phyloP scores from a whole-genome alignment of 2,113 vertebrate species.

The Pogona vitticeps region DNA sequence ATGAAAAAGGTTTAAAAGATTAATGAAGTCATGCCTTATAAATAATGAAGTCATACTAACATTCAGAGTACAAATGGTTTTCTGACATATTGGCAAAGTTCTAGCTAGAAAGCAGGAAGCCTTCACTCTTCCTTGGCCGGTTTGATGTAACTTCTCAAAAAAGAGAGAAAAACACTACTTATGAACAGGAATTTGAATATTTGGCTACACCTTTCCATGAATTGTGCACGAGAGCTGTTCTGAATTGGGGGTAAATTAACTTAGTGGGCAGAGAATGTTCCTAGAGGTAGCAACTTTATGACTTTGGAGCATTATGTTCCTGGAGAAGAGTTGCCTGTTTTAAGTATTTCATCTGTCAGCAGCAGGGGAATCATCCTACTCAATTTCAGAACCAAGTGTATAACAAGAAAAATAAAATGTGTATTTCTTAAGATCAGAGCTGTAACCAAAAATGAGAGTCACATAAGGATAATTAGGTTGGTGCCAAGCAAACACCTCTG shows the following conservation, averaged over 20 bases:
- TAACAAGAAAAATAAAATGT: neutral
- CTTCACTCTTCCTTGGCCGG: conserved; percentile 18
- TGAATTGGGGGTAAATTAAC: neutral
- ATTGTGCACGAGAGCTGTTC: neutral
- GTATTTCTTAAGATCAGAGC: neutral
- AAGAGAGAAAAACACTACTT: conserved; percentile 44
- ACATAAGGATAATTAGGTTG: neutral
- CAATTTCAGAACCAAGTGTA: neutral
- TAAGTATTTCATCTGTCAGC: neutral
- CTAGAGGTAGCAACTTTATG: neutral
- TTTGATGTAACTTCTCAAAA: conserved; percentile 21
- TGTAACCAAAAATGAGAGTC: neutral
- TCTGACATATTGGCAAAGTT: conserved; percentile 44
- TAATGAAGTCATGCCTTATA: conserved; percentile 10
- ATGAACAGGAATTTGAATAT: conserved; percentile 45
- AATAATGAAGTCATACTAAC: conserved; percentile 22
- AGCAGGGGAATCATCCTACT: neutral
- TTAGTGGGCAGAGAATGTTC: neutral
- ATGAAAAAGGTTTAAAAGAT: neutral
- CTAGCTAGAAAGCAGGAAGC: conserved; percentile 37
- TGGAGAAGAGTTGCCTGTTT: neutral
- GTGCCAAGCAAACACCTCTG: neutral
- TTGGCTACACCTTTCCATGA: conserved; percentile 20
- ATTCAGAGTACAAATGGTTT: conserved; percentile 14
- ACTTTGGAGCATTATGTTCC: neutral